Evolutionary conservation across 2,797 vertebrate genomes (phyloP), one percentile per base, ranked within the genome.

Genomic region (Calcarius lapponicus): DNA sequence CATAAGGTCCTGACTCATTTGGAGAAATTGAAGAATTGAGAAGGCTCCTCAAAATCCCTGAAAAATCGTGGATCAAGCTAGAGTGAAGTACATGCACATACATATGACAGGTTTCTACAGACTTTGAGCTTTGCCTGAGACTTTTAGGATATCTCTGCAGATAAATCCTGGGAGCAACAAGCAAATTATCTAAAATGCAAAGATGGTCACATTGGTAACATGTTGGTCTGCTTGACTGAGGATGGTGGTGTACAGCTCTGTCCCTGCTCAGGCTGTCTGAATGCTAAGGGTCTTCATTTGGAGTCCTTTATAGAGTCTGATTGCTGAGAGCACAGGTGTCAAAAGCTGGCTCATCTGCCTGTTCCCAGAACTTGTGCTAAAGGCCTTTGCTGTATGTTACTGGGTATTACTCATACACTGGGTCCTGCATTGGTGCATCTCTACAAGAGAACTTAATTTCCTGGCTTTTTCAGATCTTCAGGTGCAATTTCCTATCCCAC

Each of bases 21-120:
- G 4, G 58, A 69, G 38, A 69, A 48, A 42, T 34, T 87, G 9
- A 47, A 24, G 60, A 82, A 10, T 13, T 72, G 70, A 43, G 47
- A 72, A 72, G 42, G 6, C 26, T 76, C 24, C 4, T 70, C 40
- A 80, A 74, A 71, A 80, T 76, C 31, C 48, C 48, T 32, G 18
- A 13, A 29, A 80, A 85, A 34, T 7, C 43, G n/a, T 26, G 21
- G 19, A 10, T 62, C 36, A 31, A n/a, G 20, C 54, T 67, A 32
- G 17, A 54, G 0, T 60, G 32, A 53, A 71, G 32, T 29, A 7
- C 16, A 2, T 12, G 15, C 6, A 16, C 0, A 1, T 73, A 28
- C 12, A 2, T 18, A 3, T 18, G 53, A 19, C 25, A 25, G 16
- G 4, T 67, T 84, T 81, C 42, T 69, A 8, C 40, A 45, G 57